Percentiles rank a stretch among this genome's conserved stretches.
phyloP scores from a whole-genome alignment of 2,113 vertebrate genomes.

The Notechis scutatus region DNA sequence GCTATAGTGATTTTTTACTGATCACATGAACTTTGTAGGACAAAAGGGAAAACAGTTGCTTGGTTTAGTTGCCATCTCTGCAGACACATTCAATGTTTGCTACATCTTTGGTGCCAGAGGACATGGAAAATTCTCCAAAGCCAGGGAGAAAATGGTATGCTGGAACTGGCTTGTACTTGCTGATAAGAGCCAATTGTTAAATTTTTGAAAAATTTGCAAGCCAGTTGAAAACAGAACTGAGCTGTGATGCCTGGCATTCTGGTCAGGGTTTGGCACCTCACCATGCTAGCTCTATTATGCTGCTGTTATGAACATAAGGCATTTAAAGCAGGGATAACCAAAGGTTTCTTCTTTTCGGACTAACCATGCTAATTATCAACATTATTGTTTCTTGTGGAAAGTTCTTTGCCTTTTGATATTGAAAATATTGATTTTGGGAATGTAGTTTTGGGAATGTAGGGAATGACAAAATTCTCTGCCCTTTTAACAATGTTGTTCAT shows the following conservation, averaged over 20 bases:
- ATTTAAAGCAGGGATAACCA: not conserved
- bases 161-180: not conserved
- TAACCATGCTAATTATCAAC: not conserved
- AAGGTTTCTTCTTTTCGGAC: not conserved
- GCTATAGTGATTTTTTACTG: not conserved
- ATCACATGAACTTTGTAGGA: not conserved
- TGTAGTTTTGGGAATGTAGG: not conserved
- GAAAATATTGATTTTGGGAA: not conserved
- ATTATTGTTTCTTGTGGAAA: not conserved
- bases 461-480: not conserved
- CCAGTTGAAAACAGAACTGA: not conserved
- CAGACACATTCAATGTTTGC: not conserved
- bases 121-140: not conserved
- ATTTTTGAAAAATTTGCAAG: not conserved
- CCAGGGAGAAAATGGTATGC: not conserved
- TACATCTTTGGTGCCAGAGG: not conserved
- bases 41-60: not conserved
- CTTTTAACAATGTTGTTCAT: not conserved
- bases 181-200: not conserved
- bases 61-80: not conserved
- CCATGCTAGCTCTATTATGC: not conserved
- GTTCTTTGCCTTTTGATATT: not conserved
- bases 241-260: not conserved
- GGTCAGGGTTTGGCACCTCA: not conserved
- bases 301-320: not conserved